phyloP scores from a whole-genome alignment of 2,797 vertebrate genomes.

The Neosalanx taihuensis region DNA sequence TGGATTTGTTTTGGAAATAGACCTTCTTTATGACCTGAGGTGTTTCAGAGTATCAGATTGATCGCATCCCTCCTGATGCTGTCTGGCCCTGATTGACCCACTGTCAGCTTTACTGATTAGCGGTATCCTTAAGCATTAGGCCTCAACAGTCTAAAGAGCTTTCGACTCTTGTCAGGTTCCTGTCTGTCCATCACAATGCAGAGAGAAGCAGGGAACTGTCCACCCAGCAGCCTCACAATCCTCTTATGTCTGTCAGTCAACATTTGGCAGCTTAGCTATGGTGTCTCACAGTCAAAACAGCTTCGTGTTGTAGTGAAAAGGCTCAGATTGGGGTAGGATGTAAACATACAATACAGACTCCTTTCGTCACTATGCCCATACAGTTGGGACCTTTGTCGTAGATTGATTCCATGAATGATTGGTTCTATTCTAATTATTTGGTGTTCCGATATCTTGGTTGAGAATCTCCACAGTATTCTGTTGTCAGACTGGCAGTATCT shows the following conservation, averaged over 20 bases:
- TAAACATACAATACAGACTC: not conserved
- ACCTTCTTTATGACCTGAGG: slow-evolving; percentile 10
- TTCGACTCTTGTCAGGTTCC: slow-evolving; percentile 43
- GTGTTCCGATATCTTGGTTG: slow-evolving; percentile 36
- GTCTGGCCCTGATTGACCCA: slow-evolving; percentile 30
- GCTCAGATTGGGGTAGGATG: too few relatives aligned
- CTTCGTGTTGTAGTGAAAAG: not conserved
- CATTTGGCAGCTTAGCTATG: slow-evolving; percentile 16
- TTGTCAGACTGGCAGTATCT: slow-evolving; percentile 29
- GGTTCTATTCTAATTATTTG: slow-evolving; percentile 7
- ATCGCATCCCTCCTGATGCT: slow-evolving; percentile 40
- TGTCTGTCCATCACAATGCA: slow-evolving; percentile 48
- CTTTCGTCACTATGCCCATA: not conserved
- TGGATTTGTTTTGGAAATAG: not conserved
- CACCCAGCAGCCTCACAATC: slow-evolving; percentile 44
- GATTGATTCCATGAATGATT: slow-evolving; percentile 19
- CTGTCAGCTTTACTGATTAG: slow-evolving; percentile 52
- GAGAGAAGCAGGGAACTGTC: slow-evolving; percentile 42
- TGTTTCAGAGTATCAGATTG: slow-evolving; percentile 19
- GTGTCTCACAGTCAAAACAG: slow-evolving; percentile 1
- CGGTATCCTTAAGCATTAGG: slow-evolving; percentile 57
- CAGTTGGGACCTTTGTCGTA: too few relatives aligned
- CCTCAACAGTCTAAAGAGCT: slow-evolving; percentile 61
- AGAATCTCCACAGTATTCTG: slow-evolving; percentile 29
- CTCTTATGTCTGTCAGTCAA: slow-evolving; percentile 36